Percentiles rank a stretch among this genome's conserved stretches.
Conservation (phyloP, 2,797 vertebrate species). For the Eulemur coronatus region DNA sequence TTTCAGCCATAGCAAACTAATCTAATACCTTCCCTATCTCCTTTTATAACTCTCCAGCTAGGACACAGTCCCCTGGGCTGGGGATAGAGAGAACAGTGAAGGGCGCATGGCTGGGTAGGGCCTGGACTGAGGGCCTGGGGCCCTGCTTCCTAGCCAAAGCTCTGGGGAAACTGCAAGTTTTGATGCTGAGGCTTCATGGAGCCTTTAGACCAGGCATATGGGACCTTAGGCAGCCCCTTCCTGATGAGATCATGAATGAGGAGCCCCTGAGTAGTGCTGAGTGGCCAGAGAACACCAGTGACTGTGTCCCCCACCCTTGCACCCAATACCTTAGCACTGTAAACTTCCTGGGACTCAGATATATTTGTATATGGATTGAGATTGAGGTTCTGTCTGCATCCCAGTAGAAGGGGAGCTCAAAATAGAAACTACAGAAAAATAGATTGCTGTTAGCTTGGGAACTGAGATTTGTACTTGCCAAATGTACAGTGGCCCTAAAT, state of each 20-base stretch:
- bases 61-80: background rate
- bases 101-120: background rate
- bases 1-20: background rate
- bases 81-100: background rate
- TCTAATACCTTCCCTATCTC: background rate
- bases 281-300: background rate
- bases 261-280: background rate
- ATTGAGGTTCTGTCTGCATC: background rate
- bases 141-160: background rate
- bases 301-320: background rate
- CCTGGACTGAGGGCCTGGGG: background rate
- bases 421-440: background rate
- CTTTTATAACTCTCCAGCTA: background rate
- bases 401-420: background rate
- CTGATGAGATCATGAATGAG: background rate
- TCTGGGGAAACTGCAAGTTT: background rate
- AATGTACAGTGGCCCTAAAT: background rate
- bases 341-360: background rate
- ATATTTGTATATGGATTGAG: no score
- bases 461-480: background rate
- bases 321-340: background rate
- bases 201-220: background rate
- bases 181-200: background rate
- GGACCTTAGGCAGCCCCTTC: background rate
- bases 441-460: background rate